Conservation (phyloP, 2,888 invertebrate genomes). For the Cryptocephalus moraei region DNA sequence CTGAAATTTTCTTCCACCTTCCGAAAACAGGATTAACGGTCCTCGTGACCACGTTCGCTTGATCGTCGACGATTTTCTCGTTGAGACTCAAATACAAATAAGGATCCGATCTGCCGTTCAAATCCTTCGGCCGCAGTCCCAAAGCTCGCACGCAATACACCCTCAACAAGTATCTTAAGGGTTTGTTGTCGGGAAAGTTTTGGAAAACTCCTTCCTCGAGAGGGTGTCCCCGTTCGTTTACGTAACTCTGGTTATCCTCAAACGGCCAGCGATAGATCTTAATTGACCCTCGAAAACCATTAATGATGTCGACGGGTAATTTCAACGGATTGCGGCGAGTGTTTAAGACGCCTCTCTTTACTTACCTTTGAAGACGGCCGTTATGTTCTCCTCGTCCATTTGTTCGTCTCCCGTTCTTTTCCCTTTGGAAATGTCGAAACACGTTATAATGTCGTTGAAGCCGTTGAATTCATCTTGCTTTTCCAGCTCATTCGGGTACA, state of each 20-base stretch:
- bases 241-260: slow-evolving; percentile 28
- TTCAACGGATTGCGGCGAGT: background rate
- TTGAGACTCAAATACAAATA: slow-evolving; percentile 65
- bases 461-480: slow-evolving; percentile 52
- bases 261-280: slow-evolving; percentile 61
- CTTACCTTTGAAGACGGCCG: slow-evolving; percentile 28
- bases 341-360: too few relatives aligned
- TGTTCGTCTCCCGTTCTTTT: slow-evolving; percentile 40
- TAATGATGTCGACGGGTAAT: background rate
- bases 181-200: slow-evolving; percentile 51
- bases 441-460: slow-evolving; percentile 56
- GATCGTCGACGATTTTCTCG: slow-evolving; percentile 52
- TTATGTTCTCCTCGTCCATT: slow-evolving; percentile 39
- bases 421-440: slow-evolving; percentile 52
- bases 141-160: slow-evolving; percentile 68
- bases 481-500: slow-evolving; percentile 57
- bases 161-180: slow-evolving; percentile 55
- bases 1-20: slow-evolving; percentile 38
- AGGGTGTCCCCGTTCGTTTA: slow-evolving; percentile 44
- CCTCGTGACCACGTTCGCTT: slow-evolving; percentile 58
- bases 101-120: slow-evolving; percentile 64
- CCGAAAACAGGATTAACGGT: slow-evolving; percentile 79
- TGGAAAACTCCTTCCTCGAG: slow-evolving; percentile 49
- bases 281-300: slow-evolving; percentile 14
- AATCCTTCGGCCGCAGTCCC: slow-evolving; percentile 61